These are phyloP conservation scores for Ispidina picta DNA, from an alignment of 2,797 vertebrate genomes.

Conservation along the genomic window DNA sequence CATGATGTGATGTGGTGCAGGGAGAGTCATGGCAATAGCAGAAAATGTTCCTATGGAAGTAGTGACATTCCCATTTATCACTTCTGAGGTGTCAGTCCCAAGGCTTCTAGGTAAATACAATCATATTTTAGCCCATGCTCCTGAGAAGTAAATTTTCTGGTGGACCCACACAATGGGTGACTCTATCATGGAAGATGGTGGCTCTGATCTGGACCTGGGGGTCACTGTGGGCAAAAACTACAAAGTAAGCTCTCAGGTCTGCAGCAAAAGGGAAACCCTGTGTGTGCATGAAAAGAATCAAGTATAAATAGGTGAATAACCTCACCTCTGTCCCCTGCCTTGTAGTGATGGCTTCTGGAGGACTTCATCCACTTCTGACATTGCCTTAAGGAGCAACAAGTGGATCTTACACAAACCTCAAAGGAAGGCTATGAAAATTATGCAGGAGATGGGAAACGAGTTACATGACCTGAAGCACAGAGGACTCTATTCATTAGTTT, in stretches of 20 bases:
- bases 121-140: not conserved
- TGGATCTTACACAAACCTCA: not conserved
- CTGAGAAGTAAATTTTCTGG: not conserved
- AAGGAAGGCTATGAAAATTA: not conserved
- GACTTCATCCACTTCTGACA: not conserved
- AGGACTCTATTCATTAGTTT: conserved; percentile 22
- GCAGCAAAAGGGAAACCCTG: not conserved
- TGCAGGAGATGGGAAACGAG: not conserved
- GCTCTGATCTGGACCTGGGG: not conserved
- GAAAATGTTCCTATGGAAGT: not conserved
- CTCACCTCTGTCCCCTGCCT: not conserved
- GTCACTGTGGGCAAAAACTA: accelerated
- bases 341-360: not conserved
- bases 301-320: not conserved
- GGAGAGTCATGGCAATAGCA: not conserved
- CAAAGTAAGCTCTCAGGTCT: not conserved
- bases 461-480: not conserved
- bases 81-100: not conserved
- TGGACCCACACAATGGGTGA: not conserved
- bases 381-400: not conserved
- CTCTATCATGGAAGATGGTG: not conserved
- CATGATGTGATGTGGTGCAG: accelerated
- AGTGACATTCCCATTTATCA: not conserved
- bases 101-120: accelerated
- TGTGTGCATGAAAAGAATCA: accelerated